Base-by-base conservation (phyloP, 1,140 invertebrate species). In the Sitophilus oryzae region DNA sequence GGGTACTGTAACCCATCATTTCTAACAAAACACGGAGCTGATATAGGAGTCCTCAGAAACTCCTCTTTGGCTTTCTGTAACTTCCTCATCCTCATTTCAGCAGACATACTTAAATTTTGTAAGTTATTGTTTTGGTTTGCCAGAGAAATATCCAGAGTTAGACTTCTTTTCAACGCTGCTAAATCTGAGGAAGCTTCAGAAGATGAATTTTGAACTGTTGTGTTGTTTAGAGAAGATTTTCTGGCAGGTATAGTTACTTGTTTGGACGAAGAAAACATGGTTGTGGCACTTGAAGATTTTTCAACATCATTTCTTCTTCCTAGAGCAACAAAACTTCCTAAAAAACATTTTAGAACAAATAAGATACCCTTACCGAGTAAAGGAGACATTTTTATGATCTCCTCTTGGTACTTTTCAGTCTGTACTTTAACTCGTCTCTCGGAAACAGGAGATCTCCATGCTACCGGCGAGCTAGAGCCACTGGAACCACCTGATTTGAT, bases 11-110 rank as follows among this genome's bases (percentile, higher is more conserved):
- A 41, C 15, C 14, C 11, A n/a, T 54, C 52, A 3, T 59, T 52
- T 3, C 22, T 52, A 30, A 47, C 21, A 44, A 52, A 41, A 10
- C 36, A 20, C 1, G 62, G 52, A 18, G 56, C 52, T 9, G 60
- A 49, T 15, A 54, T 22, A 3, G 61, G 51, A 8, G 60, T 52
- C 46, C 62, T 66, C 15, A 85, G 59, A 60, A 85, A 85, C 52
- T 79, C 78, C 54, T 84, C 81, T 65, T 80, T 82, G 0, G 82
- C 82, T 59, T 76, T 77, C 56, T 79, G 74, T 1, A 85, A 68
- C 51, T 76, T 79, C 22, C 60, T 55, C 23, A 58, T 47, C 9
- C 58, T 58, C 6, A 58, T 25, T 58, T 62, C 56, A 8, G 61
- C 48, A 34, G 64, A 63, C 22, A 51, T 19, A 19, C 36, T 40